phyloP scores from a whole-genome alignment of 1,140 invertebrate genomes.

The Sesamia nonagrioides region DNA sequence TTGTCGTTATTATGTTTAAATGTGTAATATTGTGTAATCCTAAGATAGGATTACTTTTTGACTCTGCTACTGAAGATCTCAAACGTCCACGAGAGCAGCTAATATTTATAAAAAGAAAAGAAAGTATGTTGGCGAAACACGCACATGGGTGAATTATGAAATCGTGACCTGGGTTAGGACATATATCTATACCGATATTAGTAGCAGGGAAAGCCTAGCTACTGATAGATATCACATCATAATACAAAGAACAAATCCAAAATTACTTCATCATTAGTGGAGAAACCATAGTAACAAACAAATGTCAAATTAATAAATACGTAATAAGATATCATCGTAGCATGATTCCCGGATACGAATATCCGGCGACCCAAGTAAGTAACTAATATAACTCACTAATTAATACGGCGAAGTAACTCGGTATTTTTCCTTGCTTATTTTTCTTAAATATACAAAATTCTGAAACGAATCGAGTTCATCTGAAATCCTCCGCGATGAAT shows the following conservation, averaged over 20 bases:
- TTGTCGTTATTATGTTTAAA: too few species aligned
- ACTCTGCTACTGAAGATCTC: too few species aligned
- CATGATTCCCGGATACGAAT: conserved; percentile 58
- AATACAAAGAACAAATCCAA: neutral
- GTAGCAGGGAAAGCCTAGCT: neutral
- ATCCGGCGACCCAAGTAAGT: conserved; percentile 53
- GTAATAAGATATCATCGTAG: conserved; percentile 38
- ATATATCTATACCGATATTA: too few species aligned
- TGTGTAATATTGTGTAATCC: too few species aligned
- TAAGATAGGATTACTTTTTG: too few species aligned
- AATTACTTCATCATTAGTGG: neutral
- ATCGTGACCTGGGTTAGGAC: neutral
- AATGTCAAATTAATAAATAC: neutral
- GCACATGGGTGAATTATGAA: neutral
- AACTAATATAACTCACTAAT: conserved; percentile 32
- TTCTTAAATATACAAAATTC: conserved; percentile 38
- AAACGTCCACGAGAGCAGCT: too few species aligned
- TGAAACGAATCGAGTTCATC: conserved; percentile 58
- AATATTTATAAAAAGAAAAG: too few species aligned
- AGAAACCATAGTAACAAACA: neutral
- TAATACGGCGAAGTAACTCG: conserved; percentile 23
- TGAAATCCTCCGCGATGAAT: conserved; percentile 45
- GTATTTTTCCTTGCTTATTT: neutral
- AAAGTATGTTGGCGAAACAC: too few species aligned
- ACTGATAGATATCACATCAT: neutral